Conservation (phyloP, 2,797 vertebrate genomes). For the Oryzias dopingdopingensis region DNA sequence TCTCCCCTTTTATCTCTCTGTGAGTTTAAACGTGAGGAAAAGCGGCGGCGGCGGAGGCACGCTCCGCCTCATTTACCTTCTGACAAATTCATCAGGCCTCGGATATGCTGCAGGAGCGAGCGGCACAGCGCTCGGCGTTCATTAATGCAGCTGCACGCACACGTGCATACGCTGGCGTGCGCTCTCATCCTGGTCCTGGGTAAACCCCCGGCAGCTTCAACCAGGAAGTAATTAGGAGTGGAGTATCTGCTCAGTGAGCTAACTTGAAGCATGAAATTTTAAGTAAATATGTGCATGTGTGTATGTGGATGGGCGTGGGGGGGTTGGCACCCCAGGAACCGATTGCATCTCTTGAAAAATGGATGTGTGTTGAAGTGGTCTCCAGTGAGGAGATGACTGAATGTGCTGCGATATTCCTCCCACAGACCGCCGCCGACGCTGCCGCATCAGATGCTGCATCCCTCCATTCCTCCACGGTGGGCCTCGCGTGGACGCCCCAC, state of each 20-base stretch:
- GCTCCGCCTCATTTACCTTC: slow-evolving; percentile 65
- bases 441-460: slow-evolving; percentile 39
- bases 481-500: slow-evolving; percentile 1
- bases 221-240: slow-evolving; percentile 51
- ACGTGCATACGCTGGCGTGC: slow-evolving; percentile 1
- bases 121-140: slow-evolving; percentile 57
- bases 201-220: slow-evolving; percentile 38
- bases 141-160: slow-evolving; percentile 42
- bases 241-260: slow-evolving; percentile 47
- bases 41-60: not conserved
- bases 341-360: slow-evolving; percentile 47
- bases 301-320: slow-evolving; percentile 6
- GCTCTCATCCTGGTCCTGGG: slow-evolving; percentile 15
- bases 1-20: not conserved
- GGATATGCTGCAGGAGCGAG: slow-evolving; percentile 55
- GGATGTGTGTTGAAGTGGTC: slow-evolving; percentile 35
- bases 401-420: slow-evolving; percentile 47
- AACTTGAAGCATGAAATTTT: slow-evolving; percentile 43
- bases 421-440: slow-evolving; percentile 38
- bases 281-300: slow-evolving; percentile 44
- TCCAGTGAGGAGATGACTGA: slow-evolving; percentile 49
- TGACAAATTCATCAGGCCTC: slow-evolving; percentile 67
- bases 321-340: slow-evolving; percentile 23
- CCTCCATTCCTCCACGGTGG: slow-evolving; percentile 4
- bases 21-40: slow-evolving; percentile 45